Evolutionary conservation across 2,113 vertebrate genomes (phyloP), one percentile per base, ranked within the genome.

Genomic region (Leiothrix lutea): DNA sequence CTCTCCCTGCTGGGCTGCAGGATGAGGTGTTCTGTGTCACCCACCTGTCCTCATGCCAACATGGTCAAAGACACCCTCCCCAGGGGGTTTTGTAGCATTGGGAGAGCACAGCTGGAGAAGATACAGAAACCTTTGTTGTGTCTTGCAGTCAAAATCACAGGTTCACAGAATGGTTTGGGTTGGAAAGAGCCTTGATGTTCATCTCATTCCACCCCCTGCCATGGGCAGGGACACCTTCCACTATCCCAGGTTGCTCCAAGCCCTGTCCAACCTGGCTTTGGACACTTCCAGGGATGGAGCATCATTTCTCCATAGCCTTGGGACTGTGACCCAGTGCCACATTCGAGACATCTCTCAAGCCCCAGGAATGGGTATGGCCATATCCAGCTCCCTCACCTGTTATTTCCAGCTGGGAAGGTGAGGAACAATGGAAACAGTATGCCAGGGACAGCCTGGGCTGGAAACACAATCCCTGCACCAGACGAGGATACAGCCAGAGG

Each of bases 261-360:
- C 22, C n/a, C 21, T 0, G 0, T 62, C 40, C 62, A 69, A 0
- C 10, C 18, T 26, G 40, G n/a, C 15, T 25, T 42, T 2, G 25
- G 2, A 11, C 48, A 42, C 25, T 33, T 2, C 12, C 47, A 83
- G 31, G 62, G 12, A 11, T 6, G 9, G 11, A 14, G 4, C 14
- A 56, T 28, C 22, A 24, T 53, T 85, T 62, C 50, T 58, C 35
- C 17, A 6, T 2, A 36, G 7, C 61, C 48, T 61, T 47, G 57
- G 44, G 8, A 36, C 33, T 1, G 0, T 24, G 33, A 54, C 5
- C 20, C 35, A 47, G 44, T 47, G 53, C 11, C 23, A 11, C 45
- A 60, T 13, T 13, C 0, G 0, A 25, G 64, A 69, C 45, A 18
- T 24, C 5, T 29, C 62, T 24, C 8, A 1, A 91, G 12, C 44